Evolutionary conservation across 2,113 vertebrate species (phyloP), one percentile per base, ranked within the genome.

Genomic region (Glareola pratincola): DNA sequence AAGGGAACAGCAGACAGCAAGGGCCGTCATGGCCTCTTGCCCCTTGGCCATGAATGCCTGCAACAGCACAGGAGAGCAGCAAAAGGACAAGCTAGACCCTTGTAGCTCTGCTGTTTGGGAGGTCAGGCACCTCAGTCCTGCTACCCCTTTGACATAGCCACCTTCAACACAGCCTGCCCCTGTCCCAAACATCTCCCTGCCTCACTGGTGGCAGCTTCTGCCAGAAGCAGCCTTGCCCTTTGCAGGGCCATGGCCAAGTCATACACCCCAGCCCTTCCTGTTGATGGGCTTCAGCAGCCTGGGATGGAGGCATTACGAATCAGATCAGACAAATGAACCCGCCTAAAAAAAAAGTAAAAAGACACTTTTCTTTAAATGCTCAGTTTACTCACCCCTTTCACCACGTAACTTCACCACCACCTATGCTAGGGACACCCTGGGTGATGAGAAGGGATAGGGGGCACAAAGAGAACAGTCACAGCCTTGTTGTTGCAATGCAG

Each of bases 31-130:
- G 5, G 16, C 27, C 32, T 71, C 32, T 60, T 41, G 34, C 18
- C 22, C 36, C 34, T 56, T 1, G 1, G 30, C 30, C 47, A 43
- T 2, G 0, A 36, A n/a, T 11, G 17, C 45, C 34, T 45, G 53
- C 12, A 17, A 27, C 22, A 57, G 24, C 48, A 66, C 32, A 37
- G 39, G 19, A 66, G 29, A 19, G 18, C 4, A 8, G 21, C 51
- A 47, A n/a, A 41, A 82, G 45, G 47, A 63, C 24, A 12, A n/a
- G 15, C 13, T 22, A 18, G 53, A 87, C 7, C 27, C 47, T 41
- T 17, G 17, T 30, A 43, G n/a, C 51, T 67, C 43, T 67, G 48
- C 32, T 30, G 7, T 48, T 47, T 37, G 30, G 30, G 47, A 87
- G 5, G 7, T 50, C 47, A 56, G 60, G 27, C 41, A 56, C n/a